Base-by-base conservation (phyloP, 2,113 vertebrate genomes). In the Toxotes chatareus region DNA sequence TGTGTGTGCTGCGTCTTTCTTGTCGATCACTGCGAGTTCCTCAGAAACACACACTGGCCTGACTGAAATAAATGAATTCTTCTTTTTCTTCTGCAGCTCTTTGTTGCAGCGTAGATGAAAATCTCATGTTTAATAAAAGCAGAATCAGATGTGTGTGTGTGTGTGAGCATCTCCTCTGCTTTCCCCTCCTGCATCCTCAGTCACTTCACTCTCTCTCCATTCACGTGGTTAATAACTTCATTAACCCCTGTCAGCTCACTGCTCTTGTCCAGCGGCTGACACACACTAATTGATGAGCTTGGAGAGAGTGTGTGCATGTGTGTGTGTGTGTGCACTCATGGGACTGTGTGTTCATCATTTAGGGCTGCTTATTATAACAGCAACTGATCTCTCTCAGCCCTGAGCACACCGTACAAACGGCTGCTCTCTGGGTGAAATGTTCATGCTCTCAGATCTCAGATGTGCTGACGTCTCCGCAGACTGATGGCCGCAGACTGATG, bases 171-270 rank as follows among this genome's bases (percentile, higher is more conserved):
- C 47, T 80, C 49, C 16, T 62, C 72, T 38, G n/a, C 53, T 21
- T 17, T 21, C 5, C 11, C 40, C 55, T 44, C 16, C 8, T 16
- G 4, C 57, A 61, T 75, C 46, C 40, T 53, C 47, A 65, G 36
- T 56, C 55, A 68, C 31, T 65, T 57, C 67, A 55, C 49, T 56
- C 67, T 73, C 56, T 23, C 42, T 49, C 42, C 38, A 53, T 61
- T 46, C 49, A 32, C 53, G 64, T 65, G 66, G 53, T 81, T 86
- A 81, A 81, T 81, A 81, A 77, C 60, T 80, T 61, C 72, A 76
- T 85, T 85, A 80, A 76, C 71, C 76, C 61, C 77, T 66, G 66
- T 75, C 76, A 80, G 71, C 49, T 75, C 82, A 47, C 31, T 64
- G 76, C 76, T 64, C 64, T 34, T 47, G 47, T 70, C 65, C 72